Percentiles rank a stretch among this genome's conserved stretches.
phyloP scores from a whole-genome alignment of 2,113 vertebrate species.

The Pantherophis guttatus region DNA sequence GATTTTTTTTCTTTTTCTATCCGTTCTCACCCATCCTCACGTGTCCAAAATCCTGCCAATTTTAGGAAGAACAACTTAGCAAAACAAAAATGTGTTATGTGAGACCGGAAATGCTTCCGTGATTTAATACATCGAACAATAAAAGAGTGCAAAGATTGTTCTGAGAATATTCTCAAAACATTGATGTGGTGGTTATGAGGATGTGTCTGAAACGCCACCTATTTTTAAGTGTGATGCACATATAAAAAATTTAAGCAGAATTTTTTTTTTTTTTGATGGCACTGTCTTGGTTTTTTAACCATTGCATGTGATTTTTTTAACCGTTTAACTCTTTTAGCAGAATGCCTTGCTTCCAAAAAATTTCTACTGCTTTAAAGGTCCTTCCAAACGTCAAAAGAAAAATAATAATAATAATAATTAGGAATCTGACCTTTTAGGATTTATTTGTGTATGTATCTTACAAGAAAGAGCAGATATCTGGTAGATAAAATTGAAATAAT shows the following conservation, averaged over 20 bases:
- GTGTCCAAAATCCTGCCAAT: neutral
- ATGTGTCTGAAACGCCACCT: neutral
- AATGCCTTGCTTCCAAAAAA: slow-evolving; percentile 28
- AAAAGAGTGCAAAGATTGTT: neutral
- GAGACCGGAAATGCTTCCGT: neutral
- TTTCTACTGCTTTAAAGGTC: slow-evolving; percentile 50
- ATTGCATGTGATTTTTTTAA: too few species aligned
- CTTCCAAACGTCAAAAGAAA: slow-evolving; percentile 58
- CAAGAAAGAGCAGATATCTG: slow-evolving; percentile 56
- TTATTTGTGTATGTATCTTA: slow-evolving; percentile 43
- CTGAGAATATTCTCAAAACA: neutral
- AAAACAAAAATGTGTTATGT: neutral
- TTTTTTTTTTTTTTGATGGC: too few species aligned
- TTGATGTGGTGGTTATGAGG: neutral
- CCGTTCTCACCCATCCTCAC: neutral
- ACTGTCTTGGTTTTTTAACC: neutral
- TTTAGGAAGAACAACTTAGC: neutral
- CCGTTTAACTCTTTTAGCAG: neutral
- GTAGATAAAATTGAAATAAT: slow-evolving; percentile 24
- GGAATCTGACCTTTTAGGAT: slow-evolving; percentile 59
- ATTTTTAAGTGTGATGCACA: neutral
- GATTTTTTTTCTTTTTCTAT: neutral
- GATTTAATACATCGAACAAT: neutral
- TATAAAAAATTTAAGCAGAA: neutral
- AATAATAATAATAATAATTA: slow-evolving; percentile 38